A percentile compares a stretch with the other conserved stretches of the same genome.
phyloP scores from a whole-genome alignment of 2,888 invertebrate genomes.

The Tineola bisselliella region DNA sequence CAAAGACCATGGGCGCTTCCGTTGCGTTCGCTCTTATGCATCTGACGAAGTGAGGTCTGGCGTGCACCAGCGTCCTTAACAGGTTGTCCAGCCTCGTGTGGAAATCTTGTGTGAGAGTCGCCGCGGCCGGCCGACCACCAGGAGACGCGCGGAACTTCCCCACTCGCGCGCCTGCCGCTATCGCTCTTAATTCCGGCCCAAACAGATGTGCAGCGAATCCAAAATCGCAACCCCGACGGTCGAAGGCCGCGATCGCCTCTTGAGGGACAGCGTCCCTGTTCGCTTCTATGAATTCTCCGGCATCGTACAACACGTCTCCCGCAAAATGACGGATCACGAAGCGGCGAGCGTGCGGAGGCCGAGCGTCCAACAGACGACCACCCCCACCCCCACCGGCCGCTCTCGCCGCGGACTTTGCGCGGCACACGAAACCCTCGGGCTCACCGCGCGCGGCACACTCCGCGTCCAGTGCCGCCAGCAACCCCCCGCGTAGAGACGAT shows the following conservation, averaged over 20 bases:
- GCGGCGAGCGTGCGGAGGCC: slow-evolving; percentile 79
- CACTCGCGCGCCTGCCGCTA: slow-evolving; percentile 78
- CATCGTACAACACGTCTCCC: slow-evolving; percentile 87
- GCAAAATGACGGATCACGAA: slow-evolving; percentile 92
- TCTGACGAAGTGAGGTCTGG: slow-evolving; percentile 93
- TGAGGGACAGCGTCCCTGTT: slow-evolving; percentile 93
- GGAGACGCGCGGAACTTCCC: slow-evolving; percentile 84
- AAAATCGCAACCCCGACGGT: slow-evolving; percentile 92
- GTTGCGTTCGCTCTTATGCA: slow-evolving; percentile 89
- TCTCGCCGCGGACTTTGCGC: slow-evolving; percentile 61
- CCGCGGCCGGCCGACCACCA: slow-evolving; percentile 85
- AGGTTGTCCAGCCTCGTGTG: slow-evolving; percentile 93
- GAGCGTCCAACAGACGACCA: slow-evolving; percentile 81
- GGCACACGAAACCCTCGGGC: slow-evolving; percentile 80
- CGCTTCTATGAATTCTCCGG: slow-evolving; percentile 87
- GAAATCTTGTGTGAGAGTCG: slow-evolving; percentile 94
- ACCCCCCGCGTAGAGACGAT: slow-evolving; percentile 89
- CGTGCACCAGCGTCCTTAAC: slow-evolving; percentile 89
- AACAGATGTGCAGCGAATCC: slow-evolving; percentile 98
- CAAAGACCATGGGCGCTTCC: slow-evolving; percentile 85
- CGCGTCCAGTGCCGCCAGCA: slow-evolving; percentile 91
- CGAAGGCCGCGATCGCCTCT: slow-evolving; percentile 91
- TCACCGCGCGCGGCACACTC: slow-evolving; percentile 88
- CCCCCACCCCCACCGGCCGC: slow-evolving; percentile 59
- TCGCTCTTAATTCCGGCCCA: slow-evolving; percentile 87